Evolutionary conservation across 2,797 vertebrate genomes (phyloP), one percentile per base, ranked within the genome.

Genomic region (Aeoliscus strigatus): DNA sequence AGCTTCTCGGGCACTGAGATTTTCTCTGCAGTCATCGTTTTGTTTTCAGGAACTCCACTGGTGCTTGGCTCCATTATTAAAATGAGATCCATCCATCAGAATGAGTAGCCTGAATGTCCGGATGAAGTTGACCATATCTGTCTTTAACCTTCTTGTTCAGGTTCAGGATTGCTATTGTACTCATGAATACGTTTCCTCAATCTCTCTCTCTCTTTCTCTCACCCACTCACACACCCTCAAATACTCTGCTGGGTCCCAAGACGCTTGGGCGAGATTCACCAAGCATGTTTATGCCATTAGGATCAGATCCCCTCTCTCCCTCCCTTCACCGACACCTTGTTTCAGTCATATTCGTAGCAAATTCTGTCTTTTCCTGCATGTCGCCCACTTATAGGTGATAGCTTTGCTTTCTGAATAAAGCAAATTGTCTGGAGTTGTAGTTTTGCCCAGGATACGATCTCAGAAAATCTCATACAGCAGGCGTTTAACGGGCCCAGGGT

Each of bases 371-470:
- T 35, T 53, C 42, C 36, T 55, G 52, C 38, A 44, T 40, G 46
- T 60, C 66, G 26, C 67, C 37, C 46, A 56, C 16, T 16, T 16
- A 27, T 39, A 43, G 10, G 32, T 27, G 26, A 37, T 27, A 29
- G 43, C 55, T 75, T 70, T 50, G 39, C 54, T 60, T 63, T 70
- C 35, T 31, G 46, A 69, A 70, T 66, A 57, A 74, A 80, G 47
- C 26, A 61, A 73, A 79, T 60, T 25, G 49, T 67, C 67, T 53
- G 37, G 50, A 24, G 55, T 42, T 72, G 51, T 59, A 56, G 56
- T 73, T 78, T 77, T 60, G 62, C 53, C 28, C 44, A 9, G 60
- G 49, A 77, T 69, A 77, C 60, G 58, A 60, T 56, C 75, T 75
- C 45, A 14, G 8, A 59, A 79, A 69, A 64, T 52, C 69, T 48